Percentiles rank a stretch among this genome's conserved stretches.
These are phyloP conservation scores for Meandrusa payeni DNA, from an alignment of 2,888 invertebrate species.

Conservation along the genomic window DNA sequence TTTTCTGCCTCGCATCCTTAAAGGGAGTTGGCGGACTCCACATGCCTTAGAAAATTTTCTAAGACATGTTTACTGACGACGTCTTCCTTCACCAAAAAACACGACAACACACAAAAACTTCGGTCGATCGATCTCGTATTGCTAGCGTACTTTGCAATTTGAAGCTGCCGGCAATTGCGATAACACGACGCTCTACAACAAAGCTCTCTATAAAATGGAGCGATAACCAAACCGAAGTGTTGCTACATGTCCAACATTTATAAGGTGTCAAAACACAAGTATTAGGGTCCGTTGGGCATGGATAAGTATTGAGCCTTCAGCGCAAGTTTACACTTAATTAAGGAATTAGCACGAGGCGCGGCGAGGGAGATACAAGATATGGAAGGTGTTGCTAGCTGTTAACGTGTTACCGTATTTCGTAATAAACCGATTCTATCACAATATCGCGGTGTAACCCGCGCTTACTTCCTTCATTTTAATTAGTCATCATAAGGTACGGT, in stretches of 20 bases:
- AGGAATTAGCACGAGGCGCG: slow-evolving; percentile 51
- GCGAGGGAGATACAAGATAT: slow-evolving; percentile 41
- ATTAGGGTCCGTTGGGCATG: slow-evolving; percentile 32
- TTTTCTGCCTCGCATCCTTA: too few relatives aligned
- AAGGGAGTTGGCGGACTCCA: too few relatives aligned
- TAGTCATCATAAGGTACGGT: slow-evolving; percentile 22
- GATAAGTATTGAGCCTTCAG: slow-evolving; percentile 41
- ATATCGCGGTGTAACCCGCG: slow-evolving; percentile 32
- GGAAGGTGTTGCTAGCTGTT: slow-evolving; percentile 36
- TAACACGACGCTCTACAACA: too few relatives aligned
- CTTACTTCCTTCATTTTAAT: slow-evolving; percentile 41
- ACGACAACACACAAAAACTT: too few relatives aligned
- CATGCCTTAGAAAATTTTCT: too few relatives aligned
- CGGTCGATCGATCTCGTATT: too few relatives aligned
- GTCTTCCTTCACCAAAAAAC: too few relatives aligned
- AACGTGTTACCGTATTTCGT: slow-evolving; percentile 43
- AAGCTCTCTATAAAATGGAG: too few relatives aligned
- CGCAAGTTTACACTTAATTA: slow-evolving; percentile 56
- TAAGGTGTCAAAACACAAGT: slow-evolving; percentile 18
- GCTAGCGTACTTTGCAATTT: too few relatives aligned
- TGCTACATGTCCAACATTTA: slow-evolving; percentile 11
- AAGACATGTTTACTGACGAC: too few relatives aligned
- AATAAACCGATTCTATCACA: slow-evolving; percentile 42
- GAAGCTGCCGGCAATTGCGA: too few relatives aligned
- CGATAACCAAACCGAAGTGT: slow-evolving; percentile 3